Conservation (phyloP, 2,113 vertebrate species). For the Cyanocitta stelleri region DNA sequence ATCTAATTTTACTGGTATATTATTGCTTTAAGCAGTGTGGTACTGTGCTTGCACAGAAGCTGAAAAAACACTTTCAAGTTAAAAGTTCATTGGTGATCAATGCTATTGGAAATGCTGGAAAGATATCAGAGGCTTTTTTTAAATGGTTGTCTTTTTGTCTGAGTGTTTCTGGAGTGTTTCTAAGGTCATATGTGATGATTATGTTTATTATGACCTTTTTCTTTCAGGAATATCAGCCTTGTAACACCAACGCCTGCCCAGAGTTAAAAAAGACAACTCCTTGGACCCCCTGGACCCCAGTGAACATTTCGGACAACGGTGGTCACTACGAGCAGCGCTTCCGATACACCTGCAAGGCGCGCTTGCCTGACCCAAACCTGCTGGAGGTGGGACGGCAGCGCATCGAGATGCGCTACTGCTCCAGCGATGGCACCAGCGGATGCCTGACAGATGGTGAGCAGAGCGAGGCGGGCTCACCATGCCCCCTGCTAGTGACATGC, state of each 20-base stretch:
- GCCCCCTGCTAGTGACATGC: not conserved
- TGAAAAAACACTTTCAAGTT: not conserved
- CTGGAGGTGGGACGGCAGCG: constrained; percentile 93
- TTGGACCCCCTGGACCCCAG: constrained; percentile 95
- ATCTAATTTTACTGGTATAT: not conserved
- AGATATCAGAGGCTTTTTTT: constrained; percentile 13
- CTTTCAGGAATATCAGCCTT: constrained; percentile 90
- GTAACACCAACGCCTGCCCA: constrained; percentile 88
- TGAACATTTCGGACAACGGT: constrained; percentile 95
- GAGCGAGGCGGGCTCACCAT: fast-evolving
- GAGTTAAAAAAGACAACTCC: constrained; percentile 97
- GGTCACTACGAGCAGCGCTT: constrained; percentile 96
- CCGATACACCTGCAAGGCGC: constrained; percentile 94
- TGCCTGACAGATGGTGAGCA: constrained; percentile 92
- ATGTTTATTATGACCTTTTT: not conserved
- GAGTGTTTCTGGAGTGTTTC: not conserved
- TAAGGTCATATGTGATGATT: not conserved
- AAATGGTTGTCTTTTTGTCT: not conserved
- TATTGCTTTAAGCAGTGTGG: not conserved
- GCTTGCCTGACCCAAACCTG: constrained; percentile 83
- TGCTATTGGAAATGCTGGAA: not conserved
- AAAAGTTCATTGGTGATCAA: not conserved
- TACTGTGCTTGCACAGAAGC: not conserved
- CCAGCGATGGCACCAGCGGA: constrained; percentile 89
- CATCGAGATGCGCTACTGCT: constrained; percentile 97